Conservation (phyloP, 2,888 invertebrate species). For the Acrobasis repandana region DNA sequence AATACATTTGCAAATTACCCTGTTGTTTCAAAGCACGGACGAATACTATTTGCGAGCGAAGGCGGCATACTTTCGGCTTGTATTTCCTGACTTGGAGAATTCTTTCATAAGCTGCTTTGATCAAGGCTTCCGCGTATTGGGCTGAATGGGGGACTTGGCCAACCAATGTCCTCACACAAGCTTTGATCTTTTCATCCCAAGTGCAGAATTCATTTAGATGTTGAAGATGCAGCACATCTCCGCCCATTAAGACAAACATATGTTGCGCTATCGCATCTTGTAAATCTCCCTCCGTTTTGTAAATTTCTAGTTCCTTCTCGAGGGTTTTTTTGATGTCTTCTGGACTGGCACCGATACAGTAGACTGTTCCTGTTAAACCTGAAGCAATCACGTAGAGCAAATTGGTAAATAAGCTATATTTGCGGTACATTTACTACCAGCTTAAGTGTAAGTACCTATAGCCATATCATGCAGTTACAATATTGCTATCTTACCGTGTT, state of each 20-base stretch:
- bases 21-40: conserved; percentile 33
- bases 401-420: background rate
- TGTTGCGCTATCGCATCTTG: conserved; percentile 51
- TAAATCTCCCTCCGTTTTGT: conserved; percentile 42
- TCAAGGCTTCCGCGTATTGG: conserved; percentile 50
- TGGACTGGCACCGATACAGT: conserved; percentile 54
- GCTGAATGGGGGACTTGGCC: conserved; percentile 53
- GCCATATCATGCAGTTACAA: background rate
- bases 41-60: conserved; percentile 45
- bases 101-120: conserved; percentile 47
- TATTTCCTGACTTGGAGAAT: conserved; percentile 37
- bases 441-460: too few species aligned
- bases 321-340: conserved; percentile 43
- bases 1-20: conserved; percentile 34
- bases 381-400: background rate
- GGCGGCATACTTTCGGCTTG: conserved; percentile 29
- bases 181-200: conserved; percentile 44
- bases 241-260: conserved; percentile 50
- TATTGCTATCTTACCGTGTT: conserved; percentile 42
- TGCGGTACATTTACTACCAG: too few species aligned
- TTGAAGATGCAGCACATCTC: conserved; percentile 17
- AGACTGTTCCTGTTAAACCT: conserved; percentile 57
- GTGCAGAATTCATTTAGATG: conserved; percentile 28
- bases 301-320: conserved; percentile 40
- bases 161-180: conserved; percentile 44